phyloP scores from a whole-genome alignment of 2,113 vertebrate genomes.

The Dromiciops gliroides region DNA sequence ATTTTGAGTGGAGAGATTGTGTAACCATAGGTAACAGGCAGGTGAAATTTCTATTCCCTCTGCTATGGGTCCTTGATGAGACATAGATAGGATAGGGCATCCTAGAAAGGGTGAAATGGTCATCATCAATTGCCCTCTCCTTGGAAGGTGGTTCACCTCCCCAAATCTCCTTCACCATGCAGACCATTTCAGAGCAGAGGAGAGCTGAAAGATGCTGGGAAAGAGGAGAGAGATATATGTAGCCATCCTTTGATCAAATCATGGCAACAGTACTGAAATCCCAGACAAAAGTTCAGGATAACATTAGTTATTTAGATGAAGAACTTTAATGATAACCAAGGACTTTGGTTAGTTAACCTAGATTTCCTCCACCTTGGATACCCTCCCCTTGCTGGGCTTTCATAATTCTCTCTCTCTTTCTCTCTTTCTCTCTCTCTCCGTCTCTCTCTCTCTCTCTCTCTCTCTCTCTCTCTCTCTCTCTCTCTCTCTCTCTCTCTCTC shows the following conservation, averaged over 20 bases:
- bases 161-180: neutral
- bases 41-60: neutral
- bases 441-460: too few species aligned
- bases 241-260: neutral
- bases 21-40: neutral
- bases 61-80: neutral
- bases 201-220: neutral
- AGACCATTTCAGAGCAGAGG: neutral
- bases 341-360: neutral
- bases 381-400: neutral
- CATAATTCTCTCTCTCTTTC: neutral
- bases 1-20: neutral
- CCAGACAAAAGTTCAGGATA: neutral
- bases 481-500: too few species aligned
- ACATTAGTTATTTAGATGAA: neutral
- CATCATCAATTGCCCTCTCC: neutral
- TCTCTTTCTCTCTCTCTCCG: too few species aligned
- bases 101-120: neutral
- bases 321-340: neutral
- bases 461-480: too few species aligned
- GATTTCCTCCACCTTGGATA: neutral
- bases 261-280: neutral
- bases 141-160: neutral
- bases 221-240: neutral
- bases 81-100: neutral